These are phyloP conservation scores for Epistrophella euchroma DNA, from an alignment of 2,888 invertebrate species.

Conservation along the genomic window DNA sequence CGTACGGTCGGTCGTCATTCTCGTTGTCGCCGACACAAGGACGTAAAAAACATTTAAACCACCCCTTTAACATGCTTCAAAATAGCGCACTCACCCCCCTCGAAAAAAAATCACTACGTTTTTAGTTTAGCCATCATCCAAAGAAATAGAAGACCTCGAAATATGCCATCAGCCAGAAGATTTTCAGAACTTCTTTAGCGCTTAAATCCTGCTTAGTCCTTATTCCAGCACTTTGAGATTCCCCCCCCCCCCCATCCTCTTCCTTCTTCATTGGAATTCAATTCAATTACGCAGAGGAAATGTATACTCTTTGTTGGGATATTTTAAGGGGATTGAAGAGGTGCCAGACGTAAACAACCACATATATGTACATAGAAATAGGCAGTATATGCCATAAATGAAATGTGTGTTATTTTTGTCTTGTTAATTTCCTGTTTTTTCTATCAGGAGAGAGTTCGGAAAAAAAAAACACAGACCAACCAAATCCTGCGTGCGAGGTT, in stretches of 20 bases:
- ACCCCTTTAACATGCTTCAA: constrained; percentile 19
- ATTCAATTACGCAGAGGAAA: constrained; percentile 74
- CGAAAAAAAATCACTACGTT: not conserved
- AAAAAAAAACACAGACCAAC: not conserved
- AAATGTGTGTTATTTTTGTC: constrained; percentile 72
- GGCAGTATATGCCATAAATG: constrained; percentile 66
- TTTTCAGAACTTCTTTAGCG: constrained; percentile 47
- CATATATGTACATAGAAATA: not conserved
- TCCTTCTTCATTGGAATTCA: constrained; percentile 62
- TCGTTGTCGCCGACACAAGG: not conserved
- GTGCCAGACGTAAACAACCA: not conserved
- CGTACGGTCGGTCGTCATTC: not conserved
- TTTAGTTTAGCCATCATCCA: constrained; percentile 7
- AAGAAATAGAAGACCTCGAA: not conserved
- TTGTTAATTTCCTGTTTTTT: constrained; percentile 72
- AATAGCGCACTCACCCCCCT: not conserved
- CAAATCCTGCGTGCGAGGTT: constrained; percentile 24
- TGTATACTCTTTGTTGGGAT: constrained; percentile 51
- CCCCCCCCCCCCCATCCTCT: constrained; percentile 19
- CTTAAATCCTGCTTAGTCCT: constrained; percentile 60
- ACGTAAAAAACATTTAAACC: constrained; percentile 22
- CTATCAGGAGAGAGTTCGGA: not conserved
- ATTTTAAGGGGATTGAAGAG: not conserved
- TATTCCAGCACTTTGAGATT: not conserved
- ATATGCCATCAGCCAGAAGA: constrained; percentile 28